phyloP scores from a whole-genome alignment of 92 coral and sea anemone species.

The Umimayanthus kanabou region DNA sequence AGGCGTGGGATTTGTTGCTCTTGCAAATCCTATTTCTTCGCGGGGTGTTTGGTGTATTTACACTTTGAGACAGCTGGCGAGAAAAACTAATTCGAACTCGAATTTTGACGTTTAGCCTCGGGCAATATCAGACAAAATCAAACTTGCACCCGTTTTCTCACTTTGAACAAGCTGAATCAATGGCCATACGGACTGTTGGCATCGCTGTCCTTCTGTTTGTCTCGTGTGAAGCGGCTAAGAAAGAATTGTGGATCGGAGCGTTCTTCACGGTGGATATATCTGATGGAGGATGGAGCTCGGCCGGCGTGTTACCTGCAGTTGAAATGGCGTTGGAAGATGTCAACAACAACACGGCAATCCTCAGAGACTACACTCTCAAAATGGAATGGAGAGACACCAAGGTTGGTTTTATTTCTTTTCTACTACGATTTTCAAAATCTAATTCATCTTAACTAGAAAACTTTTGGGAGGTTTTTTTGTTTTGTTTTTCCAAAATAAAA shows the following conservation, averaged over 20 bases:
- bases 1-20: neutral
- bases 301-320: slow-evolving; percentile 63
- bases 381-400: slow-evolving; percentile 64
- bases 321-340: slow-evolving; percentile 67
- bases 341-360: slow-evolving; percentile 53
- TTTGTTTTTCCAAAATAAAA: too few species aligned
- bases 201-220: neutral
- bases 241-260: slow-evolving; percentile 58
- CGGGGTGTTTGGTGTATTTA: neutral
- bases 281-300: slow-evolving; percentile 69
- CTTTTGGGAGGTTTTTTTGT: neutral
- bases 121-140: neutral
- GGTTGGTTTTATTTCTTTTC: slow-evolving; percentile 27
- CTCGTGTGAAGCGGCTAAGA: slow-evolving; percentile 37
- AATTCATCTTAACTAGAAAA: too few species aligned
- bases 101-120: neutral
- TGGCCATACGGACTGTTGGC: neutral
- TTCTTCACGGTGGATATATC: slow-evolving; percentile 59
- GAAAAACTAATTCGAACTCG: too few species aligned
- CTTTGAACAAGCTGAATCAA: neutral
- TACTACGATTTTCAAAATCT: neutral
- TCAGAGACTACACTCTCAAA: slow-evolving; percentile 43
- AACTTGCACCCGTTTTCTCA: neutral
- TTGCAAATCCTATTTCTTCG: neutral
- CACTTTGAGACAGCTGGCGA: neutral